Percentiles rank a stretch among this genome's conserved stretches.
These are phyloP conservation scores for Campaea margaritaria DNA, from an alignment of 2,888 invertebrate species.

Conservation along the genomic window DNA sequence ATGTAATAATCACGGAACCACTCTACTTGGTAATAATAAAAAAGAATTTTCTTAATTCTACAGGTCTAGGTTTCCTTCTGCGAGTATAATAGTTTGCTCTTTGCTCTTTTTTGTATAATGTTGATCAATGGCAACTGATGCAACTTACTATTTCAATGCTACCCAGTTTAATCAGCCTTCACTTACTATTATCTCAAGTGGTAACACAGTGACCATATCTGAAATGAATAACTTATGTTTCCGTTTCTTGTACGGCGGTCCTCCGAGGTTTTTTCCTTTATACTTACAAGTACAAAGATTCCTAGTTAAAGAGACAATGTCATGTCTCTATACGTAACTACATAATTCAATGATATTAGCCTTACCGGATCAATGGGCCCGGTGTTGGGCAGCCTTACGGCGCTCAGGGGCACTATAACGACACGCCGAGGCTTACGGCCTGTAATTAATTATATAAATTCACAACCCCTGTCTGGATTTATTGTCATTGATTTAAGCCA, in stretches of 20 bases:
- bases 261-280: not conserved
- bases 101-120: no score
- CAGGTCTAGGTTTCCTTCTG: no score
- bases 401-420: constrained; percentile 69
- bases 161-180: no score
- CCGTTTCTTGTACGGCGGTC: not conserved
- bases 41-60: no score
- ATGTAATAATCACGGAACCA: no score
- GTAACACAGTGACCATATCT: not conserved
- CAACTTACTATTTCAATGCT: no score
- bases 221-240: not conserved
- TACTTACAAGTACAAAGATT: constrained; percentile 9
- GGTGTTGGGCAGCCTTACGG: constrained; percentile 58
- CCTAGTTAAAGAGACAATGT: constrained; percentile 4
- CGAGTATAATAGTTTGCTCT: no score
- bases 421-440: constrained; percentile 59
- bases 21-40: no score
- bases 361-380: constrained; percentile 55
- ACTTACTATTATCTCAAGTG: no score
- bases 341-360: constrained; percentile 62
- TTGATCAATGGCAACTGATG: no score
- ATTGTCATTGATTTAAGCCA: constrained; percentile 57
- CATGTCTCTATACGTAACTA: constrained; percentile 36
- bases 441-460: constrained; percentile 76
- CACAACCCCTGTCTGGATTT: constrained; percentile 53